A percentile compares a stretch with the other conserved stretches of the same genome.
phyloP scores from a whole-genome alignment of 2,797 vertebrate species.

The Coccyzus lansbergi region DNA sequence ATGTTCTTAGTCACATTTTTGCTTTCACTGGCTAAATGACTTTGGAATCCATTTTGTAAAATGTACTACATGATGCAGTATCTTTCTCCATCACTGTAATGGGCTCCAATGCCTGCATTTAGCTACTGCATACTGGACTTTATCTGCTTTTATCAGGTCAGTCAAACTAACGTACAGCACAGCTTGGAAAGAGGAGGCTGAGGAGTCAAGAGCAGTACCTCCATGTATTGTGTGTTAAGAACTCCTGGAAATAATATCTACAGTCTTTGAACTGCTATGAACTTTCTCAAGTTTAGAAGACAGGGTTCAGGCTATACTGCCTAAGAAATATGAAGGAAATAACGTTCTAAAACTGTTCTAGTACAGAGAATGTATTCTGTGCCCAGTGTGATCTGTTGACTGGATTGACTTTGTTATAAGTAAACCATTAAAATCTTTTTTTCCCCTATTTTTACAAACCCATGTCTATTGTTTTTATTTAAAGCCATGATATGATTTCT shows the following conservation, averaged over 20 bases:
- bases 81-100: neutral
- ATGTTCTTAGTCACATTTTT: neutral
- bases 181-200: neutral
- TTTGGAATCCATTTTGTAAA: neutral
- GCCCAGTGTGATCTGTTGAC: neutral
- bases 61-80: neutral
- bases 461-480: neutral
- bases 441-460: neutral
- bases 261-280: neutral
- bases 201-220: neutral
- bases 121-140: neutral
- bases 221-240: neutral
- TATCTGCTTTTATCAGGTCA: neutral
- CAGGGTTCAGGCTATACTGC: conserved; percentile 4
- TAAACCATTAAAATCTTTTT: neutral
- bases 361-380: neutral
- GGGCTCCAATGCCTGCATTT: neutral
- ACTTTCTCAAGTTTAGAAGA: neutral
- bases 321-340: neutral
- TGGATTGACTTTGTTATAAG: neutral
- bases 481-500: neutral
- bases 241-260: neutral
- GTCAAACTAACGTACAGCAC: neutral
- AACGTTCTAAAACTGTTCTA: neutral
- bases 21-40: neutral